phyloP scores from a whole-genome alignment of 2,797 vertebrate species.

The Gobio occitaniae region DNA sequence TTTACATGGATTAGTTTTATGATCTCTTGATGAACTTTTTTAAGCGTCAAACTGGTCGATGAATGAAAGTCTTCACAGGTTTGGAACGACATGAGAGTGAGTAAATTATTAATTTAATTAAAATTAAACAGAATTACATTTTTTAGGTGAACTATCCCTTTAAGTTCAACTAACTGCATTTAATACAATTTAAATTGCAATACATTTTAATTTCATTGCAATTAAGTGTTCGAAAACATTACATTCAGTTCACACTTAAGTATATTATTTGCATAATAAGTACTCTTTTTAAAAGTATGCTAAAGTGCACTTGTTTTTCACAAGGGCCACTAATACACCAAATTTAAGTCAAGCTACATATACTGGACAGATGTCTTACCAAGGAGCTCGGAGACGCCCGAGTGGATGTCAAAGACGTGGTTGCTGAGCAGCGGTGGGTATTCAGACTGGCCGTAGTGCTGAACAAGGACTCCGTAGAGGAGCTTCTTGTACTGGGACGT shows the following conservation, averaged over 20 bases:
- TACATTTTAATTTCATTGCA: neutral
- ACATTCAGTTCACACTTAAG: neutral
- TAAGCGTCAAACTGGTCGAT: no score
- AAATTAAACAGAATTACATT: no score
- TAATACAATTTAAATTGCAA: neutral
- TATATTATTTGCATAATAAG: neutral
- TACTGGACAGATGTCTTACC: slow-evolving; percentile 76
- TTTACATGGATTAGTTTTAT: no score
- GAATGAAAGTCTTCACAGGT: no score
- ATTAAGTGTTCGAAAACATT: neutral
- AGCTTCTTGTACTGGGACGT: slow-evolving; percentile 84
- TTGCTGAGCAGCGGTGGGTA: slow-evolving; percentile 87
- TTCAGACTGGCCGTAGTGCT: slow-evolving; percentile 83
- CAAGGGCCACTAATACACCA: neutral
- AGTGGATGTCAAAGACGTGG: slow-evolving; percentile 91
- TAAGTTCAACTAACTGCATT: neutral
- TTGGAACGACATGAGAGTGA: no score
- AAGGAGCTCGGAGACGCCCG: slow-evolving; percentile 91
- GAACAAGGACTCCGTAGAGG: slow-evolving; percentile 85
- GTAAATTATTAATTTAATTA: no score
- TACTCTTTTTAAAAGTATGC: neutral
- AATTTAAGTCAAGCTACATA: neutral
- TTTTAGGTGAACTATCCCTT: no score
- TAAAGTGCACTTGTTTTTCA: neutral
- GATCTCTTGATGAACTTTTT: no score